Percentiles rank a stretch among this genome's conserved stretches.
These are phyloP conservation scores for Zaprionus gabonicus DNA, from an alignment of 1,140 invertebrate genomes.

Conservation along the genomic window DNA sequence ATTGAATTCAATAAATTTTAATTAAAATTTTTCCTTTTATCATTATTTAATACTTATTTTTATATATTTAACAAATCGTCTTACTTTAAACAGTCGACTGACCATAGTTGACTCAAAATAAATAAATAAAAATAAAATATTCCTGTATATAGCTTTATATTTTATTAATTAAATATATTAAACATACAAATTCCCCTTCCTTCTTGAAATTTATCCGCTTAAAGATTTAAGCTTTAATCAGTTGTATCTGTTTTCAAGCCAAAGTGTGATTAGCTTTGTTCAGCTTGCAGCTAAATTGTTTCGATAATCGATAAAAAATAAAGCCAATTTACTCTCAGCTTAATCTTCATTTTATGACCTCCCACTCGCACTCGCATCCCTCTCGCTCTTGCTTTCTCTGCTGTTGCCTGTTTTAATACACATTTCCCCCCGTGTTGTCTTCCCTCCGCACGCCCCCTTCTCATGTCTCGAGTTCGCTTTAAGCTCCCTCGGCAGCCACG, in stretches of 20 bases:
- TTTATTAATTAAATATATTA: too few relatives aligned
- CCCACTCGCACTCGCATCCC: neutral
- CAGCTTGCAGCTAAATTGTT: neutral
- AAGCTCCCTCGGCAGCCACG: constrained; percentile 11
- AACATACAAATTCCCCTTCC: too few relatives aligned
- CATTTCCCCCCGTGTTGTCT: neutral
- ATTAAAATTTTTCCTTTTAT: too few relatives aligned
- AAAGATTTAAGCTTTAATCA: neutral
- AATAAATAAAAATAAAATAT: too few relatives aligned
- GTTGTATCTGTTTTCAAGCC: neutral
- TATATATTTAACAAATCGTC: too few relatives aligned
- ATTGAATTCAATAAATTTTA: too few relatives aligned
- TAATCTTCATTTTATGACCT: constrained; percentile 7
- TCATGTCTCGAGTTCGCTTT: neutral
- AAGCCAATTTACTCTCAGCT: neutral
- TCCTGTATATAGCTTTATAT: rapidly evolving
- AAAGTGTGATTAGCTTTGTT: neutral
- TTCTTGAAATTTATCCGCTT: too few relatives aligned
- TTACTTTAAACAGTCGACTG: too few relatives aligned
- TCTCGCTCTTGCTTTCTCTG: neutral
- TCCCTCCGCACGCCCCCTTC: neutral
- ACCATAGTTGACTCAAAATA: too few relatives aligned
- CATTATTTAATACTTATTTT: too few relatives aligned
- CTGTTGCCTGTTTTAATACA: neutral
- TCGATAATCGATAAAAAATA: constrained; percentile 8